These are phyloP conservation scores for Lepisosteus oculatus DNA, from an alignment of 2,113 vertebrate genomes.

Conservation along the genomic window DNA sequence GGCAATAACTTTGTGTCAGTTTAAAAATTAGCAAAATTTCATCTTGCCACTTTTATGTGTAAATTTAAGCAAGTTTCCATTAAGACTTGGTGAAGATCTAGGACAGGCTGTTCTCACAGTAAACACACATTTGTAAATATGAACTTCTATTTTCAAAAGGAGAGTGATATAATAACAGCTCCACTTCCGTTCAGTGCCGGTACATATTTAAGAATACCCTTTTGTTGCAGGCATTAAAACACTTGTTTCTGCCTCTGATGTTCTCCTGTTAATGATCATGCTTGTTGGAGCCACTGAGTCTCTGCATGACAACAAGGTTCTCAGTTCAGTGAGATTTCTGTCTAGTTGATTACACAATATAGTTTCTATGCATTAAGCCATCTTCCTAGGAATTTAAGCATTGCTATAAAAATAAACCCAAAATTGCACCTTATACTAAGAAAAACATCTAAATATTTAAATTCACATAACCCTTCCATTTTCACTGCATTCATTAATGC, in stretches of 20 bases:
- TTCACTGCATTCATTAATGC: conserved; percentile 12
- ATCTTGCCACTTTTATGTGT: no score
- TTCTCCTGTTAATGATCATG: conserved; percentile 25
- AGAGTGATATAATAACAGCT: background rate
- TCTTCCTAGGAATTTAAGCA: conserved; percentile 7
- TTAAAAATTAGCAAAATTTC: background rate
- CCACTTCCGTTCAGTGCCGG: background rate
- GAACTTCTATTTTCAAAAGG: conserved; percentile 1
- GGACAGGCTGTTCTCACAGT: no score
- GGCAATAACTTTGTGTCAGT: background rate
- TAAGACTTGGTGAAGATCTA: no score
- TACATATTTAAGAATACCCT: conserved; percentile 10
- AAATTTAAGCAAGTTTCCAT: no score
- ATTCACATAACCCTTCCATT: conserved; percentile 16
- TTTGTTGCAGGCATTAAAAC: conserved; percentile 23
- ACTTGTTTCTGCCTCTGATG: conserved; percentile 19
- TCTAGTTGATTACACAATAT: background rate
- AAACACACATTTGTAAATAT: background rate
- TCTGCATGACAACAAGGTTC: conserved; percentile 27
- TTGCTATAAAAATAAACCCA: conserved; percentile 5
- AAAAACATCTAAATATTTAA: conserved; percentile 25
- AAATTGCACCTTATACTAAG: conserved; percentile 7
- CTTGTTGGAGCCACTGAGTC: conserved; percentile 23
- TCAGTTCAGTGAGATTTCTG: conserved; percentile 14
- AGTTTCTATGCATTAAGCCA: conserved; percentile 15